These are phyloP conservation scores for Sphaerophoria rueppellii DNA, from an alignment of 2,888 invertebrate genomes.

Conservation along the genomic window DNA sequence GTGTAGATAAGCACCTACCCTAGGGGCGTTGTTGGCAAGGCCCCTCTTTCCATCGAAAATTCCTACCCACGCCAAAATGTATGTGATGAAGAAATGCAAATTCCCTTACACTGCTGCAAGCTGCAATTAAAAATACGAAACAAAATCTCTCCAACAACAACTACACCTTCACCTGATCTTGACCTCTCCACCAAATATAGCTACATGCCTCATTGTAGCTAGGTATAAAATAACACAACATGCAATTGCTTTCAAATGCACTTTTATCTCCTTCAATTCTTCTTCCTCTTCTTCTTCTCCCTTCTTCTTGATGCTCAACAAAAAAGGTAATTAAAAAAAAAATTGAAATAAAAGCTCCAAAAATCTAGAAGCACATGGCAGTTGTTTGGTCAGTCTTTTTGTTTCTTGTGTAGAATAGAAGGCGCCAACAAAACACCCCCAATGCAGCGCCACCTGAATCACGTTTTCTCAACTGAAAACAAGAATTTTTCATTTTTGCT, in stretches of 20 bases:
- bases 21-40: too few relatives aligned
- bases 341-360: constrained; percentile 29
- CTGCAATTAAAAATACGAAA: background rate
- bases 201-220: background rate
- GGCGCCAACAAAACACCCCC: constrained; percentile 36
- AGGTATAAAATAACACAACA: background rate
- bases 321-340: constrained; percentile 29
- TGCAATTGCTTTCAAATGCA: constrained; percentile 38
- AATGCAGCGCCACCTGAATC: constrained; percentile 31
- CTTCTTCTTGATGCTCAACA: constrained; percentile 1
- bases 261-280: constrained; percentile 28
- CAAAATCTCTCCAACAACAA: constrained; percentile 37
- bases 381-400: constrained; percentile 24
- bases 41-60: too few relatives aligned
- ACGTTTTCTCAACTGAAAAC: constrained; percentile 46
- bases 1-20: too few relatives aligned
- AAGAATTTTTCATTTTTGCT: constrained; percentile 26
- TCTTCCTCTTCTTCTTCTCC: constrained; percentile 1
- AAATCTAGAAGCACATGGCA: constrained; percentile 62
- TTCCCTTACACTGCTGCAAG: background rate
- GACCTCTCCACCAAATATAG: constrained; percentile 62
- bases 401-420: constrained; percentile 9
- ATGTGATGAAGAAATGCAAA: background rate
- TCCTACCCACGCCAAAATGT: too few relatives aligned
- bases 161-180: constrained; percentile 59